Percentiles rank a stretch among this genome's conserved stretches.
Conservation (phyloP, 2,797 vertebrate genomes). For the Florisuga fusca region DNA sequence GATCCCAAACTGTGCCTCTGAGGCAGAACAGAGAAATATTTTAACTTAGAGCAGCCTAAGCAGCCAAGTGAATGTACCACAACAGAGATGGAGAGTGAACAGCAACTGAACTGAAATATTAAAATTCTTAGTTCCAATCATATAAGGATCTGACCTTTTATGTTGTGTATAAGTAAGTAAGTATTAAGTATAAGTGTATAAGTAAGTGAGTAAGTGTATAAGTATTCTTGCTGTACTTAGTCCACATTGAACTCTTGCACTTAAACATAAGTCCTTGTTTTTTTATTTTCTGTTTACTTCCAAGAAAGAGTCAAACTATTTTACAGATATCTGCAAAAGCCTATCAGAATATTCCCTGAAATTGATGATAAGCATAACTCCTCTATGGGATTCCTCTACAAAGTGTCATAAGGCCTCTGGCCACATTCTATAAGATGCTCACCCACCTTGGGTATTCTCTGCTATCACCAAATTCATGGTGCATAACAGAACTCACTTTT, state of each 20-base stretch:
- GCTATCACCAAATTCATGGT: accelerated
- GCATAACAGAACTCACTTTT: not conserved
- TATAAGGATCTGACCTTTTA: not conserved
- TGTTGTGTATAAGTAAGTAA: no score
- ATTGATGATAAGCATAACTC: not conserved
- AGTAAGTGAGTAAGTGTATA: no score
- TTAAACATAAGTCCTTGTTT: not conserved
- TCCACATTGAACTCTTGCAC: not conserved
- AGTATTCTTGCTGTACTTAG: not conserved
- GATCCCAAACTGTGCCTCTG: not conserved
- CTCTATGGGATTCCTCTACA: not conserved
- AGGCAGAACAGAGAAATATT: not conserved
- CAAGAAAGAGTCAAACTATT: not conserved
- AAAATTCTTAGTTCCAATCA: not conserved
- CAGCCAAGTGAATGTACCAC: not conserved
- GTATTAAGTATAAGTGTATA: no score
- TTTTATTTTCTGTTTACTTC: not conserved
- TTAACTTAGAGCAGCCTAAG: not conserved
- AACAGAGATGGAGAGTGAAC: not conserved
- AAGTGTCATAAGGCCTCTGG: not conserved
- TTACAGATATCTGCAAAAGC: not conserved
- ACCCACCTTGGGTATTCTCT: not conserved
- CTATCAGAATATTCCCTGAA: not conserved
- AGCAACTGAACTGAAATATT: not conserved
- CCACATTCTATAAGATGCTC: not conserved